These are phyloP conservation scores for Mormyrus hasselquistii DNA, from an alignment of 2,797 vertebrate species.

Conservation along the genomic window DNA sequence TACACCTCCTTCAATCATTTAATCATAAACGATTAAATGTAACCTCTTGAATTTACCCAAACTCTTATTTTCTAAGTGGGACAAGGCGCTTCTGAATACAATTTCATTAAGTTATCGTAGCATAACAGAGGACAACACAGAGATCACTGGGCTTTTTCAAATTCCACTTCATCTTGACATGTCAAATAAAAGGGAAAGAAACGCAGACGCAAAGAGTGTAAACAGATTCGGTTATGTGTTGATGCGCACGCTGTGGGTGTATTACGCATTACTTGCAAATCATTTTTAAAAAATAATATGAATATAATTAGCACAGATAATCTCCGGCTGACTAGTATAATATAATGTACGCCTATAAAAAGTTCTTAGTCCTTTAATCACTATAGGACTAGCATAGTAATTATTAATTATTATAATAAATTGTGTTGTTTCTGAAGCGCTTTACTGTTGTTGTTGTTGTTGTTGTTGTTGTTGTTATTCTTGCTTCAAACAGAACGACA, in stretches of 20 bases:
- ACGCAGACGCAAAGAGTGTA: background rate
- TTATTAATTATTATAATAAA: background rate
- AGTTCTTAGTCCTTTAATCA: background rate
- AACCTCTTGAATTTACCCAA: background rate
- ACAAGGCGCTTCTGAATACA: background rate
- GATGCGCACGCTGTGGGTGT: background rate
- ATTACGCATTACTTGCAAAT: background rate
- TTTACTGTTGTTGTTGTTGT: background rate
- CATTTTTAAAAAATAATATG: background rate
- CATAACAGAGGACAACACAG: background rate
- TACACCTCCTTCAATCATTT: background rate
- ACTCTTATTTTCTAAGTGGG: background rate
- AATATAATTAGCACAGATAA: background rate
- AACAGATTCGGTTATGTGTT: background rate
- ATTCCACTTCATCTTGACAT: background rate
- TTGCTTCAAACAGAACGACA: background rate
- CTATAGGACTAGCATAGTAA: background rate
- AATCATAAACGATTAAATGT: background rate
- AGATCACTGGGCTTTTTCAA: background rate
- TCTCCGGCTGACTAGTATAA: background rate
- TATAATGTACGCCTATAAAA: background rate
- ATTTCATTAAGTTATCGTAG: background rate
- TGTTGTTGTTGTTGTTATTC: background rate
- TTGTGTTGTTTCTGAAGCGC: background rate
- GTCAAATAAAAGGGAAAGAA: background rate